Evolutionary conservation across 2,797 vertebrate species (phyloP).

Genomic region (Craterocephalus amniculus): DNA sequence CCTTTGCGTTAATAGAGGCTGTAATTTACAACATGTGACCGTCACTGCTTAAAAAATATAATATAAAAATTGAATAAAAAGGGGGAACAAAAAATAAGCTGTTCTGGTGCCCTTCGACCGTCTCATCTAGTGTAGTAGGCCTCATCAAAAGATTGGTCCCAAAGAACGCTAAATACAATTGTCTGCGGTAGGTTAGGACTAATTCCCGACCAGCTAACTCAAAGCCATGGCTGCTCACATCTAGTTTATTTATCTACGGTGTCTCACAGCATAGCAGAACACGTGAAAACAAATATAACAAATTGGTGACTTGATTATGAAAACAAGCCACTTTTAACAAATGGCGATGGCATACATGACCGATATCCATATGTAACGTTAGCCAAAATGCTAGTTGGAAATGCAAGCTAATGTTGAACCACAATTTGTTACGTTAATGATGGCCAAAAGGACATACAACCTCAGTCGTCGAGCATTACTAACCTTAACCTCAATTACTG

Average conservation of each 20-base stretch:
- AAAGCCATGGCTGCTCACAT: not conserved
- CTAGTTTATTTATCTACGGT: not conserved
- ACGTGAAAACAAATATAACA: fast-evolving
- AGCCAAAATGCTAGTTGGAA: conserved; percentile 37
- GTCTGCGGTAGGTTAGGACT: conserved; percentile 6
- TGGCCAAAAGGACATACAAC: fast-evolving
- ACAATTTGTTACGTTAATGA: not conserved
- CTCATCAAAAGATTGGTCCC: not conserved
- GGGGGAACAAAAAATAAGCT: not conserved
- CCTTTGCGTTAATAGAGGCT: not conserved
- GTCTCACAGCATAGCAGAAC: not conserved
- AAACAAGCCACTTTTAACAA: conserved; percentile 20
- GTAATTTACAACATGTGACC: not conserved
- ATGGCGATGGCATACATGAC: conserved; percentile 18
- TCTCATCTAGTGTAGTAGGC: not conserved
- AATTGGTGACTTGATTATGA: not conserved
- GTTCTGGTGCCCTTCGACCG: not conserved
- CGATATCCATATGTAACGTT: conserved; percentile 38
- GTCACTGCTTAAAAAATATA: not conserved
- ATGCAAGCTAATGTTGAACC: conserved; percentile 18
- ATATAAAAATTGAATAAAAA: not conserved
- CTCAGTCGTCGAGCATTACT: fast-evolving
- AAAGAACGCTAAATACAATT: not conserved
- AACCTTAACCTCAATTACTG: fast-evolving
- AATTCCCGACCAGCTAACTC: conserved; percentile 31